A percentile compares a stretch with the other conserved stretches of the same genome.
These are phyloP conservation scores for Austrolebias charrua DNA, from an alignment of 2,797 vertebrate species.

Conservation along the genomic window DNA sequence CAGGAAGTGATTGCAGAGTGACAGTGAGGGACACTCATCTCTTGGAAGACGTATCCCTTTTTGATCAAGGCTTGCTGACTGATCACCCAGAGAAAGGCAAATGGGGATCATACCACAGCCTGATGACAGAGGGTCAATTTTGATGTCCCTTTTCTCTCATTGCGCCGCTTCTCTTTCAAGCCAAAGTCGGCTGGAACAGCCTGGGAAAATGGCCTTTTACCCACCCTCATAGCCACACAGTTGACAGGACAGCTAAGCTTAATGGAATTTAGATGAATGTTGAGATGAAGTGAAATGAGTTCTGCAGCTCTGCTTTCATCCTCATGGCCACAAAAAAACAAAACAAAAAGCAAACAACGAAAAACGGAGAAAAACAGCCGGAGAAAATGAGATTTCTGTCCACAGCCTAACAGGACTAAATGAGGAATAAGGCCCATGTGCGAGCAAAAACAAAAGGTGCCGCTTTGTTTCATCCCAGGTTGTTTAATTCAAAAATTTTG, in stretches of 20 bases:
- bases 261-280: slow-evolving; percentile 49
- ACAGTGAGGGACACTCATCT: slow-evolving; percentile 83
- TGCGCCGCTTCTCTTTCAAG: slow-evolving; percentile 76
- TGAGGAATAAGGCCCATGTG: slow-evolving; percentile 45
- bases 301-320: slow-evolving; percentile 45
- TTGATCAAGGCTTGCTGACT: slow-evolving; percentile 82
- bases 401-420: slow-evolving; percentile 7
- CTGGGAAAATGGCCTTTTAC: slow-evolving; percentile 76
- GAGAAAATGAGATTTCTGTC: neutral
- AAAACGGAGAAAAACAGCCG: slow-evolving; percentile 2
- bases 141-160: slow-evolving; percentile 80
- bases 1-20: slow-evolving; percentile 80
- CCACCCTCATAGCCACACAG: slow-evolving; percentile 53
- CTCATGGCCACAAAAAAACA: slow-evolving; percentile 40
- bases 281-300: slow-evolving; percentile 49
- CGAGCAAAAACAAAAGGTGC: slow-evolving; percentile 56
- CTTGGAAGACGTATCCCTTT: slow-evolving; percentile 78
- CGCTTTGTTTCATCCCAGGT: slow-evolving; percentile 66
- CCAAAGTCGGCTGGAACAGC: slow-evolving; percentile 67
- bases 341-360: neutral
- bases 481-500: slow-evolving; percentile 78
- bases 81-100: slow-evolving; percentile 80
- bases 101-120: slow-evolving; percentile 76
- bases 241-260: slow-evolving; percentile 50
- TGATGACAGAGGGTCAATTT: slow-evolving; percentile 83